Base-by-base conservation (phyloP, 2,113 vertebrate genomes). In the Pundamilia nyererei region DNA sequence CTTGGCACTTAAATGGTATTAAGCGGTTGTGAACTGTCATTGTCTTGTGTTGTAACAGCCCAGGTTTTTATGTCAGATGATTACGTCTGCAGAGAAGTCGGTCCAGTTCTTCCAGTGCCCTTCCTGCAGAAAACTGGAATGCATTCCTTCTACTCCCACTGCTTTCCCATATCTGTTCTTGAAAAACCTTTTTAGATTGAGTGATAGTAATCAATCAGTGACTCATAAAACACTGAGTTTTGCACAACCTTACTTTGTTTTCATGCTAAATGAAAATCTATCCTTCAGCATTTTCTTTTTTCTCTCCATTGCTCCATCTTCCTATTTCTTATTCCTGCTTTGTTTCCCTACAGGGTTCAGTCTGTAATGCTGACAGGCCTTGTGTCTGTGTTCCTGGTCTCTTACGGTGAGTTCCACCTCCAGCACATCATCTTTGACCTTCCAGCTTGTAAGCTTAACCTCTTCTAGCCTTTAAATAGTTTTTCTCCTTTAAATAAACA, bases 381-480 rank as follows among this genome's bases (percentile, higher is more conserved):
- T 75, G 29, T 92, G 19, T 91, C 65, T 21, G 26, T 95, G 58
- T 54, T 93, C 72, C 82, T 95, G 85, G 11, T 87, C 70, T 88
- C 86, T 40, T 81, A 70, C 15, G 95, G 96, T 97, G 87, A 95
- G 96, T 93, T 77, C 29, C 10, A 81, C 54, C 6, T 58, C 33
- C 7, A n/a, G 9, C 51, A 21, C 68, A 62, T 68, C 65, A 72
- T 5, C 11, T 33, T 24, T 83, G 29, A 56, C 54, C 21, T 40
- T 12, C 81, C 15, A 53, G 54, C 15, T 31, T 42, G 19, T 33
- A 42, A 38, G 29, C 21, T 54, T 75, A 47, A 38, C 29, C 24
- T 72, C 81, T 42, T 31, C 24, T n/a, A 12, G 35, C 7, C 2
- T 40, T 21, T 3, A 11, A 77, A 77, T 11, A 49, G 70, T 45